A percentile compares a stretch with the other conserved stretches of the same genome.
Evolutionary conservation across 1,140 invertebrate species (phyloP).

Genomic region (Yoshiicerus persimilis): DNA sequence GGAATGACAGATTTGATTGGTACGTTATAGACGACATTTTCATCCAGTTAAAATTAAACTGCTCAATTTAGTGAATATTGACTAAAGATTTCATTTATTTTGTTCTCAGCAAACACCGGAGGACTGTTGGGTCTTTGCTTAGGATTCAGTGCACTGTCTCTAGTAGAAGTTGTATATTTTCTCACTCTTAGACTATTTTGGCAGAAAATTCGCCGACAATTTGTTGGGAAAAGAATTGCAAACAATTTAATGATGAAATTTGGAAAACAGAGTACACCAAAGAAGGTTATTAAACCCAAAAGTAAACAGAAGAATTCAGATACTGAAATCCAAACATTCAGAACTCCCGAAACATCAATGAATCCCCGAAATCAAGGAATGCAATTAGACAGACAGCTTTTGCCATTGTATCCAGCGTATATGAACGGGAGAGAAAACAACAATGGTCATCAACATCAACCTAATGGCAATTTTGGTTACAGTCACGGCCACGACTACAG

Average conservation of each 20-base stretch:
- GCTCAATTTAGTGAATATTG: no score
- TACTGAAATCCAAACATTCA: background rate
- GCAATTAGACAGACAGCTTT: background rate
- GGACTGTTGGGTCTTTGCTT: background rate
- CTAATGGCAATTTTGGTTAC: background rate
- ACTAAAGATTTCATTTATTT: background rate
- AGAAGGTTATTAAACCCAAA: background rate
- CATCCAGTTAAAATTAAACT: no score
- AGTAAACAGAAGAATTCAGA: background rate
- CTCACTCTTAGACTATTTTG: slow-evolving; percentile 25
- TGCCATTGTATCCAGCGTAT: background rate
- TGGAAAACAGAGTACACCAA: no score
- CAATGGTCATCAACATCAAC: background rate
- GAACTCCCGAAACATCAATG: no score
- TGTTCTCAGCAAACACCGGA: slow-evolving; percentile 6
- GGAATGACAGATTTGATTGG: slow-evolving; percentile 26
- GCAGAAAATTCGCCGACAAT: background rate
- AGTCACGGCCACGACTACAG: background rate
- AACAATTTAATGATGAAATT: background rate
- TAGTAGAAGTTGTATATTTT: slow-evolving; percentile 33
- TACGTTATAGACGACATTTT: background rate
- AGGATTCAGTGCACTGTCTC: slow-evolving; percentile 26
- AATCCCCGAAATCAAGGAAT: background rate
- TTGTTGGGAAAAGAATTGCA: background rate
- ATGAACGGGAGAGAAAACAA: background rate